Evolutionary conservation across 1,140 invertebrate genomes (phyloP).

Genomic region (Drosophila arizonae): DNA sequence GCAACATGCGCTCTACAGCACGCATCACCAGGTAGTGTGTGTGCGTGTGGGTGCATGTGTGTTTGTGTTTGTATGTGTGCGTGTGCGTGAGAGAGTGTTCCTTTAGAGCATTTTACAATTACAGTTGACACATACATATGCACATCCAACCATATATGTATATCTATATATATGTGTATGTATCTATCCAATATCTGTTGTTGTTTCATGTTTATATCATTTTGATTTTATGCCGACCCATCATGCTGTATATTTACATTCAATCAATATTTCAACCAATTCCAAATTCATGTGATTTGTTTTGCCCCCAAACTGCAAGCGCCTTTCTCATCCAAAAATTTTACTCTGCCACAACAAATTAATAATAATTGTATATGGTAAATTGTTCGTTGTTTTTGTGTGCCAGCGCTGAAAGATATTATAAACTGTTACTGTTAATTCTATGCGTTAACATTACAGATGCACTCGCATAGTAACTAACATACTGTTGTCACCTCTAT

Average conservation of each 20-base stretch:
- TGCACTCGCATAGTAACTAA: constrained; percentile 6
- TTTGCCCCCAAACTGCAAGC: constrained; percentile 40
- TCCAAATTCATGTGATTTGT: constrained; percentile 34
- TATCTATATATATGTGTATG: not conserved
- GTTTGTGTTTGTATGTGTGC: constrained; percentile 16
- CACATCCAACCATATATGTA: constrained; percentile 3
- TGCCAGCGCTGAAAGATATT: constrained; percentile 52
- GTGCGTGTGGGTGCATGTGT: constrained; percentile 42
- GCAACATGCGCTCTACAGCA: constrained; percentile 74
- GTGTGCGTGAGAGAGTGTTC: not conserved
- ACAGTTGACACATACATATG: constrained; percentile 18
- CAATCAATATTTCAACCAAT: constrained; percentile 19
- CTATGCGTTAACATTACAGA: not conserved
- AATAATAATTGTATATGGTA: constrained; percentile 17
- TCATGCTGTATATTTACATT: constrained; percentile 17
- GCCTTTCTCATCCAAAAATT: constrained; percentile 26
- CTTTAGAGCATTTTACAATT: constrained; percentile 31
- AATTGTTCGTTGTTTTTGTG: constrained; percentile 65
- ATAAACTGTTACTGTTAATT: constrained; percentile 14
- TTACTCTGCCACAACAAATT: constrained; percentile 25
- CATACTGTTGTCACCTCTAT: constrained; percentile 11
- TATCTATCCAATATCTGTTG: constrained; percentile 35
- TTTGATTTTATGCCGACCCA: constrained; percentile 55
- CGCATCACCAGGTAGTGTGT: constrained; percentile 78
- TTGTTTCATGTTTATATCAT: constrained; percentile 35